phyloP scores from a whole-genome alignment of 2,797 vertebrate genomes.

The Triplophysa yarkandensis region DNA sequence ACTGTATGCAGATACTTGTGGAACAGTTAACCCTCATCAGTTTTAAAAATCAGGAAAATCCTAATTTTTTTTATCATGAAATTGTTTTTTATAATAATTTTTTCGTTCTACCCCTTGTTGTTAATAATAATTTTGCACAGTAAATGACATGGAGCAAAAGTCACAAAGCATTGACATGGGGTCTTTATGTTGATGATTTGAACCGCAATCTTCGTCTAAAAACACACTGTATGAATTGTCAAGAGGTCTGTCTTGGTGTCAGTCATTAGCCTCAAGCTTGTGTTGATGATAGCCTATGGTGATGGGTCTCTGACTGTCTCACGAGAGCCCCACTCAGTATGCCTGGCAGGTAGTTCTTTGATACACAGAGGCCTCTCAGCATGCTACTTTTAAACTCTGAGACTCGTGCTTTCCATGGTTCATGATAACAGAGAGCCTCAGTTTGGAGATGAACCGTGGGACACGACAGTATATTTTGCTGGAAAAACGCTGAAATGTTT shows the following conservation, averaged over 20 bases:
- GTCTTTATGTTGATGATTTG: not conserved
- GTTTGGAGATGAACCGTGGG: not conserved
- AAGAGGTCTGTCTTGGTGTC: not conserved
- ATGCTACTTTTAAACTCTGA: conserved; percentile 15
- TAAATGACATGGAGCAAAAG: not conserved
- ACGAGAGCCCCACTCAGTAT: conserved; percentile 10
- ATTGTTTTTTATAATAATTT: no score
- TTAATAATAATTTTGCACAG: no score
- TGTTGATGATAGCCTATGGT: not conserved
- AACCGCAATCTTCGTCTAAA: not conserved
- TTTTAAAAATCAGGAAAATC: no score
- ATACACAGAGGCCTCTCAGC: conserved; percentile 36
- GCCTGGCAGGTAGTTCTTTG: conserved; percentile 31
- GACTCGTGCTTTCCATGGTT: conserved; percentile 20
- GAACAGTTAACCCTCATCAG: no score
- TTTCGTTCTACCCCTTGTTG: no score
- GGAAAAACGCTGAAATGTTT: not conserved
- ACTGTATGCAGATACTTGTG: no score
- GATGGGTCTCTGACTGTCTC: not conserved
- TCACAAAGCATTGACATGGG: not conserved
- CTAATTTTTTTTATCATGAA: no score
- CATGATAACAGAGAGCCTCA: conserved; percentile 25
- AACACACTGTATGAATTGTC: not conserved
- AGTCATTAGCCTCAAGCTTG: conserved; percentile 15
- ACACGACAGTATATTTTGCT: not conserved